Evolutionary conservation across 2,888 invertebrate species (phyloP), one percentile per base, ranked within the genome.

Genomic region (Incurvaria masculella): DNA sequence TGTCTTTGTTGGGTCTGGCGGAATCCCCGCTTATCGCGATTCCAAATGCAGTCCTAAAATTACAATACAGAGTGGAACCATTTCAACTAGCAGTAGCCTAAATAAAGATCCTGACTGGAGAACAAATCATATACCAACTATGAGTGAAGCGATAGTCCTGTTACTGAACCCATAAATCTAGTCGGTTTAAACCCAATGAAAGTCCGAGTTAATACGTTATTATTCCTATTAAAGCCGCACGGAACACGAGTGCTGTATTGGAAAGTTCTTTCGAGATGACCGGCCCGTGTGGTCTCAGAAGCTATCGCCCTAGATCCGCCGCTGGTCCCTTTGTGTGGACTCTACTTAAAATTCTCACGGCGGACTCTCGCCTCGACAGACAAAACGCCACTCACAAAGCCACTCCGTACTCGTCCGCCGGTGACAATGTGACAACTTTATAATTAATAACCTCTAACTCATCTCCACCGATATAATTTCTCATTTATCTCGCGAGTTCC

Each of bases 401-500:
- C 54, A 23, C 55, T 68, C 71, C 74, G 74, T 72, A 72, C 69
- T 66, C 62, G 66, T 58, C 61, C 57, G 21, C 57, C 56, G 60
- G 65, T 64, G 72, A 72, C 74, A 71, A 69, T 73, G 67, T 74
- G 76, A 72, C 76, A 70, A 64, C 72, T 72, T 68, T 69, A 73
- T 76, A 76, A 76, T 76, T 78, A 78, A 78, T 78, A 75, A 72
- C 76, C 70, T 69, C 67, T 66, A 69, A 66, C 66, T 72, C 72
- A 75, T 76, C 72, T 69, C 64, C 60, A 65, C 69, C 69, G 71
- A 76, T 78, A 76, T 74, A 72, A 76, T 76, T 73, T 73, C 68
- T 55, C 73, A 75, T 76, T 74, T 74, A 76, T 75, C 74, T 72
- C 62, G 55, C 49, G 62, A 70, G 76, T 70, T 75, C 70, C 68